Conservation (phyloP, 2,888 invertebrate genomes). For the Lacanobia wlatinum region DNA sequence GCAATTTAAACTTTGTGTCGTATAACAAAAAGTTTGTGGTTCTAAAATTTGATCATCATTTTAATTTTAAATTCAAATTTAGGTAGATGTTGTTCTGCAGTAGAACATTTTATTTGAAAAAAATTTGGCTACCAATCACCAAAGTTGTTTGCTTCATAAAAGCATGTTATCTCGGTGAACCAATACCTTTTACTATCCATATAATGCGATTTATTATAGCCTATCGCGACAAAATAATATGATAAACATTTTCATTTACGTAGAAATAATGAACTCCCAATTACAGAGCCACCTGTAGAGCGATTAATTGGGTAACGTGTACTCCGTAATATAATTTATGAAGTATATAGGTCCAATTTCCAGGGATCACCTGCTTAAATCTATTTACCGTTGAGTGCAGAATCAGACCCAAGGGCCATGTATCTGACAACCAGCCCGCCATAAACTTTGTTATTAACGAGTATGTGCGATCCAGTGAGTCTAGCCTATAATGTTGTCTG, state of each 20-base stretch:
- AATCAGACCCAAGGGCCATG: neutral
- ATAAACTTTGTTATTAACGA: constrained; percentile 10
- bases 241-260: too few relatives aligned
- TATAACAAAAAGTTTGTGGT: too few relatives aligned
- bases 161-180: too few relatives aligned
- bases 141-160: neutral
- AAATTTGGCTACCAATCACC: too few relatives aligned
- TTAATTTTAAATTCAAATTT: neutral
- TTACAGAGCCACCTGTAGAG: constrained; percentile 37
- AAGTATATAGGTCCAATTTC: constrained; percentile 5
- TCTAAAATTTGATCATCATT: too few relatives aligned
- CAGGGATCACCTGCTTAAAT: neutral
- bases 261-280: constrained; percentile 9
- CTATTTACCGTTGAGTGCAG: neutral
- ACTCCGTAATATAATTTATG: constrained; percentile 9
- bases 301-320: constrained; percentile 40
- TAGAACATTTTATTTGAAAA: neutral
- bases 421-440: neutral
- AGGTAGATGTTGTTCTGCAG: neutral
- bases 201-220: neutral
- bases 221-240: too few relatives aligned
- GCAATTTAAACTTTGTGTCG: too few relatives aligned
- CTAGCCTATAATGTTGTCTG: neutral
- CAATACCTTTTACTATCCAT: too few relatives aligned
- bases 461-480: neutral